Conservation (phyloP, 1,140 invertebrate species). For the Pinna nobilis region DNA sequence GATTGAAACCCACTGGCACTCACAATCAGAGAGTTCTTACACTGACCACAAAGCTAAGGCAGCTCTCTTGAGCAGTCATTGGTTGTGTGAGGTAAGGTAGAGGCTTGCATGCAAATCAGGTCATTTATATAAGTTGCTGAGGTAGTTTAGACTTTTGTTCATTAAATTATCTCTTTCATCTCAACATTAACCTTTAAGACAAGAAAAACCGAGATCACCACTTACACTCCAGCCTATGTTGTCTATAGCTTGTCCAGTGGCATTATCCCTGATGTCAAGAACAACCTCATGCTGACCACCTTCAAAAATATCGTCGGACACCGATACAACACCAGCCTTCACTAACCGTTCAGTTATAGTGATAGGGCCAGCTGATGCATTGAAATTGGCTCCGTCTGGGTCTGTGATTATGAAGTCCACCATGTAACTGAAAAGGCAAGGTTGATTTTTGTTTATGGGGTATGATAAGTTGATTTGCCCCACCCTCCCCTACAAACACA, state of each 20-base stretch:
- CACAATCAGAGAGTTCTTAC: no score
- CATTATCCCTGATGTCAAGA: slow-evolving; percentile 45
- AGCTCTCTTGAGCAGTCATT: no score
- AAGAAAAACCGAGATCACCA: background rate
- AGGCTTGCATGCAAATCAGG: no score
- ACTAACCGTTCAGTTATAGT: slow-evolving; percentile 32
- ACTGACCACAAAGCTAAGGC: no score
- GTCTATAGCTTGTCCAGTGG: slow-evolving; percentile 12
- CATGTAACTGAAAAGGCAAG: slow-evolving; percentile 38
- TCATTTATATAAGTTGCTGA: no score
- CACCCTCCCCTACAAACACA: no score
- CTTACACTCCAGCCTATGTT: slow-evolving; percentile 60
- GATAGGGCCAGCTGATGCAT: slow-evolving; percentile 16
- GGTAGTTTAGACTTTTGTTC: background rate
- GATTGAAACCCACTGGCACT: no score
- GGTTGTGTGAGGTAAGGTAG: no score
- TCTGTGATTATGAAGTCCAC: slow-evolving; percentile 53
- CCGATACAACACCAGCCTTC: slow-evolving; percentile 25
- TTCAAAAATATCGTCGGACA: slow-evolving; percentile 8
- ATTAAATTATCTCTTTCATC: background rate
- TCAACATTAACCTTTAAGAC: background rate
- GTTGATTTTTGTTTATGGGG: no score
- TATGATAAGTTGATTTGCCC: no score
- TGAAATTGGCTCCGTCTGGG: slow-evolving; percentile 49
- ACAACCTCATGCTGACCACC: slow-evolving; percentile 22